Evolutionary conservation across 2,888 invertebrate genomes (phyloP).

Genomic region (Lasioglossum morio): DNA sequence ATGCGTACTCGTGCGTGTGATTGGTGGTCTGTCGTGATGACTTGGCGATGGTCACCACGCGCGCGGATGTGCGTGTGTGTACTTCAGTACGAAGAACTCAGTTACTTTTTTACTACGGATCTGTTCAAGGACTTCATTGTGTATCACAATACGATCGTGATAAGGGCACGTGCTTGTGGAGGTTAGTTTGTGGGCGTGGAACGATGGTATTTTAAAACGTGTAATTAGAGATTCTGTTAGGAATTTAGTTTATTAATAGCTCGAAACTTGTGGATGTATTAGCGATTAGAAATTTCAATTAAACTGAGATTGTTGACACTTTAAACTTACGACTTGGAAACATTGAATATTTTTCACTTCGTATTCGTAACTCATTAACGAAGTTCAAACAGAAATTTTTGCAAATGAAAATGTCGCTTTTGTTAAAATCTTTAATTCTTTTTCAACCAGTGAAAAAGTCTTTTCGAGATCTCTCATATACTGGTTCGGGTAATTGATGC

Average conservation of each 20-base stretch:
- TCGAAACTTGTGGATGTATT: no score
- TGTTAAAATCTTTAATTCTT: no score
- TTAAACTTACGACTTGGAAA: background rate
- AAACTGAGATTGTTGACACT: no score
- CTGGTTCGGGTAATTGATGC: no score
- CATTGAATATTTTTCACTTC: background rate
- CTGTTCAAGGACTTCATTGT: background rate
- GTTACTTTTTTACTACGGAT: background rate
- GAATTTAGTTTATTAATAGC: background rate
- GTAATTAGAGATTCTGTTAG: background rate
- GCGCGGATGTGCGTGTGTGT: background rate
- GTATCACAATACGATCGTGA: background rate
- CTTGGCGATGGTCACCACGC: background rate
- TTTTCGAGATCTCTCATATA: no score
- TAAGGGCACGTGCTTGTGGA: background rate
- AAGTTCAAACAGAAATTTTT: no score
- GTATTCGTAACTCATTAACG: background rate
- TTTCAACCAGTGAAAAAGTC: no score
- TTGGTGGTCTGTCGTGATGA: conserved; percentile 21
- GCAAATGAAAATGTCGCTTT: no score
- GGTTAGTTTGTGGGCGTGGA: background rate
- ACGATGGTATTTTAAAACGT: background rate
- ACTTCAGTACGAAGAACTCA: background rate
- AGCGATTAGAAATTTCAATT: no score
- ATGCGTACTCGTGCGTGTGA: conserved; percentile 18